Conservation (phyloP, 2,113 vertebrate species). For the Centropus unirufus region DNA sequence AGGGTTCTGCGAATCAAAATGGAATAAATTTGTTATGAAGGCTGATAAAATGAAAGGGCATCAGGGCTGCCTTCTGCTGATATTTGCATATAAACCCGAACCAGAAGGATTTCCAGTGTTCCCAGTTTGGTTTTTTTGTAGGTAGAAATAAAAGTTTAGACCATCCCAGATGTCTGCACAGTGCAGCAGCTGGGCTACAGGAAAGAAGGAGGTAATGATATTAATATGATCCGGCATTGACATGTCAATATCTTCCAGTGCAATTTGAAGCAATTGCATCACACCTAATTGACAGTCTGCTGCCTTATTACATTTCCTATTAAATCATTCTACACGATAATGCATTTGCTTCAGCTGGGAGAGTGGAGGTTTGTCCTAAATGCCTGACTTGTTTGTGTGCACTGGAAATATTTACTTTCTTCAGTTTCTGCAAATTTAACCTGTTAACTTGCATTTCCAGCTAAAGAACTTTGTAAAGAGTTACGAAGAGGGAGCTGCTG, state of each 20-base stretch:
- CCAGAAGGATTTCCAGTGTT: constrained; percentile 34
- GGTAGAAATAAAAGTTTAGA: constrained; percentile 32
- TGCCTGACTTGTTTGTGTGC: neutral
- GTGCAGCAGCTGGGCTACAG: constrained; percentile 22
- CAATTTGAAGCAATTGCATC: constrained; percentile 22
- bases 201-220: constrained; percentile 10
- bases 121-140: neutral
- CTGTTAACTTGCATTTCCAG: constrained; percentile 76
- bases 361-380: neutral
- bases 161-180: neutral
- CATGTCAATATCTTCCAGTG: constrained; percentile 38
- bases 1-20: constrained; percentile 4
- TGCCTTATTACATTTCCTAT: constrained; percentile 25
- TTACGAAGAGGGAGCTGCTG: constrained; percentile 81
- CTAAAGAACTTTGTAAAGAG: constrained; percentile 92
- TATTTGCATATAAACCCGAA: neutral
- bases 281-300: constrained; percentile 13
- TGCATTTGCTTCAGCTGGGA: neutral
- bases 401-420: neutral
- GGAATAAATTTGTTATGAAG: neutral
- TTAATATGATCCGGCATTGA: constrained; percentile 38
- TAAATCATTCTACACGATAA: neutral
- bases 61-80: neutral
- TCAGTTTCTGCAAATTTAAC: constrained; percentile 30
- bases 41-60: neutral